phyloP scores from a whole-genome alignment of 2,113 vertebrate genomes.

The Myodes glareolus region DNA sequence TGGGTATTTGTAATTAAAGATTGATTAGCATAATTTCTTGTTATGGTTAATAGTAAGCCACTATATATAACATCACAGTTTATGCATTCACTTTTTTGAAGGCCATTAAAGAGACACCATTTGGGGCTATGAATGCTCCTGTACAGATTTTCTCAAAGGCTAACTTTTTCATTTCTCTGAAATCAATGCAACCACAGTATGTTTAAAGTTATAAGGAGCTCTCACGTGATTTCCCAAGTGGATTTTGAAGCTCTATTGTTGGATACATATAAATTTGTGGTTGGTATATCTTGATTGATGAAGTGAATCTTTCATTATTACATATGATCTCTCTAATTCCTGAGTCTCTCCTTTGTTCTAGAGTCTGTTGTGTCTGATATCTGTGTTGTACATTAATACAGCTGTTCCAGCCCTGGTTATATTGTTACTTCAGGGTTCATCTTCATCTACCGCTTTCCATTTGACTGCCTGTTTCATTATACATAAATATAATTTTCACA shows the following conservation, averaged over 20 bases:
- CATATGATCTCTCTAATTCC: background rate
- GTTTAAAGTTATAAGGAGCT: slow-evolving; percentile 2
- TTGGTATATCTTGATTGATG: background rate
- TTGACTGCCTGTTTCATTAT: background rate
- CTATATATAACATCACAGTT: background rate
- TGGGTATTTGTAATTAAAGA: background rate
- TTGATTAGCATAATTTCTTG: background rate
- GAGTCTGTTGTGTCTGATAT: background rate
- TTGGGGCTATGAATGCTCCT: background rate
- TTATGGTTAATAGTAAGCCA: background rate
- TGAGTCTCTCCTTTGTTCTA: background rate
- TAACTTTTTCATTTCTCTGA: background rate
- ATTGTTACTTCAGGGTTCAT: background rate
- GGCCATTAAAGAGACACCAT: background rate
- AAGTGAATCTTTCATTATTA: background rate
- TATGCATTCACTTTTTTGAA: slow-evolving; percentile 1
- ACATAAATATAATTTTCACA: background rate
- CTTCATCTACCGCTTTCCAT: background rate
- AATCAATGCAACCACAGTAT: background rate
- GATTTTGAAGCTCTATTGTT: background rate
- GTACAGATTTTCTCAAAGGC: background rate
- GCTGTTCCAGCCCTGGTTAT: background rate
- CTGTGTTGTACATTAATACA: background rate
- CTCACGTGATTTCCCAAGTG: background rate
- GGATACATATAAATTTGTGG: background rate